Conservation (phyloP, 35 echinoderm and acorn worm genomes). For the Lytechinus variegatus region DNA sequence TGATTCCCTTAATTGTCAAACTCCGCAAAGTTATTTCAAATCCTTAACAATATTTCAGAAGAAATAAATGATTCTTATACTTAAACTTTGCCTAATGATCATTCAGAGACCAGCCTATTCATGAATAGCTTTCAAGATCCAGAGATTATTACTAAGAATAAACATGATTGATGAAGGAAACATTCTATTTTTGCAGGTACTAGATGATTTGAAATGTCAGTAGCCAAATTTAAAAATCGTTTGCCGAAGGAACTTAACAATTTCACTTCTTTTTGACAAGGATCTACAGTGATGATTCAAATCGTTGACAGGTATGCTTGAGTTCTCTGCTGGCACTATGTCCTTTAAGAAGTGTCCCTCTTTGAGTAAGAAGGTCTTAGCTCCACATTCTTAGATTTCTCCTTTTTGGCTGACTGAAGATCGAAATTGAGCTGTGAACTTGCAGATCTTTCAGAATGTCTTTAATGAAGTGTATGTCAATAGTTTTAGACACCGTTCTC, state of each 20-base stretch:
- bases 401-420: too few relatives aligned
- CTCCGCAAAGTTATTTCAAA: too few relatives aligned
- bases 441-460: too few relatives aligned
- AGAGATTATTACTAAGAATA: background rate
- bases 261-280: background rate
- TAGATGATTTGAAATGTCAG: background rate
- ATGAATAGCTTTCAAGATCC: background rate
- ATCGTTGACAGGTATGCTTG: background rate
- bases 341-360: background rate
- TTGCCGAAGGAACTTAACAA: background rate
- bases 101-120: background rate
- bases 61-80: background rate
- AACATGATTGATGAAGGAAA: too few relatives aligned
- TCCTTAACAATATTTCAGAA: background rate
- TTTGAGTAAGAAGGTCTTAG: too few relatives aligned
- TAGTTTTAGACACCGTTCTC: too few relatives aligned
- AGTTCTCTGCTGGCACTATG: background rate
- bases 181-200: background rate
- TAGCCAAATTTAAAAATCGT: background rate
- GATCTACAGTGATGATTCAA: background rate
- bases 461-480: too few relatives aligned
- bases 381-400: too few relatives aligned
- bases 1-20: too few relatives aligned
- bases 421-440: too few relatives aligned
- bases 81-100: background rate